Evolutionary conservation across 2,888 invertebrate species (phyloP), one percentile per base, ranked within the genome.

Genomic region (Phrixothrix hirtus): DNA sequence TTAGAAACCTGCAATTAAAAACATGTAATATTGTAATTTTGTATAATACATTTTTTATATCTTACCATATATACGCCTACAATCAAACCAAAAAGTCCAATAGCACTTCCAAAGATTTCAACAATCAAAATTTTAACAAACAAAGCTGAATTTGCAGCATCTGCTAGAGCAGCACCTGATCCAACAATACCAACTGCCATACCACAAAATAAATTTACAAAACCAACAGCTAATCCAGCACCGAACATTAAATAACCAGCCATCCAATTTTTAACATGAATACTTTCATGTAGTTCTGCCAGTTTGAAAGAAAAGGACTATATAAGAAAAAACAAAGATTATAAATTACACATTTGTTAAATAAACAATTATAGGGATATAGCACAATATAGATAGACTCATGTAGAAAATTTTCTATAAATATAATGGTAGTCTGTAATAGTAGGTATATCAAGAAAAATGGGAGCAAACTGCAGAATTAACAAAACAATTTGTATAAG

Each of bases 51-150:
- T 10, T 1, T 15, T n/a, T n/a, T 5, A 21, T 21, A 21, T 5
- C 15, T 52, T 55, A 63, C 71, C 89, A 94, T 90, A 75, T 92
- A 93, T 75, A 99, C 96, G 62, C 97, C 96, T 60, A 99, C 96
- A 76, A 99, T 99, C 47, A 99, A 84, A 45, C 99, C 99, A 77
- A 99, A 99, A 13, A 99, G 84, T 70, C 99, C 99, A 72, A 99
- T 98, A 67, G 99, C 99, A 70, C 95, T 95, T 51, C 96, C 99
- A 73, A 99, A 99, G 78, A 99, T 99, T 79, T 99, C 99, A 34
- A 99, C 91, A 75, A 99, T 97, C 31, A 99, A 84, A 75, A 99
- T 96, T 78, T 97, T 98, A 39, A 99, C 98, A 71, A 99, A 99
- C 4, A 99, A 83, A 1, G 91, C 86, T 11, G 95, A 87, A 74